These are phyloP conservation scores for Helicoverpa assulta DNA, from an alignment of 2,888 invertebrate species.

Conservation along the genomic window DNA sequence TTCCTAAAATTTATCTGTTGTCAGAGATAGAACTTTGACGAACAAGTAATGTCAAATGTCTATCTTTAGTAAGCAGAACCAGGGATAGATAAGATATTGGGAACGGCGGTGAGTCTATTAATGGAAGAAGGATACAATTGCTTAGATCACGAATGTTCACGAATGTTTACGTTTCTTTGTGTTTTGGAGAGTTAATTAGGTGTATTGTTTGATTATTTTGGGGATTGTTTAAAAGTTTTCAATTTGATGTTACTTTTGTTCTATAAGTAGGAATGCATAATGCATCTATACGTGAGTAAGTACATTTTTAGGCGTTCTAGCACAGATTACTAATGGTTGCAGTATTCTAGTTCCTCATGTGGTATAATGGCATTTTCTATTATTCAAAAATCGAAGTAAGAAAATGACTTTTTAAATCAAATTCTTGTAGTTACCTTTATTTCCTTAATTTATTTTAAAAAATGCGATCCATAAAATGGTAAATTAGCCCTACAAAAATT, in stretches of 20 bases:
- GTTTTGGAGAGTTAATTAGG: constrained; percentile 17
- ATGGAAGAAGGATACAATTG: constrained; percentile 28
- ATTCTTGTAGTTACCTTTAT: no score
- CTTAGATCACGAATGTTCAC: constrained; percentile 32
- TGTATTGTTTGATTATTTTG: not conserved
- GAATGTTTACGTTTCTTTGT: constrained; percentile 26
- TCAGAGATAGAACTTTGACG: no score
- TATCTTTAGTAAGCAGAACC: no score
- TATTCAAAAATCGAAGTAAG: no score
- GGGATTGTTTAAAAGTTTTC: not conserved
- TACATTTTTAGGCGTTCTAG: not conserved
- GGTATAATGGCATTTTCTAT: no score
- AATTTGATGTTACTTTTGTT: not conserved
- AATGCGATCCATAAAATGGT: not conserved
- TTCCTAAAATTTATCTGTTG: no score
- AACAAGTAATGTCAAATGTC: no score
- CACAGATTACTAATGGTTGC: no score
- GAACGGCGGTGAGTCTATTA: constrained; percentile 2
- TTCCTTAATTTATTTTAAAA: not conserved
- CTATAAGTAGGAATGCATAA: no score
- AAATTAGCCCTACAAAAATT: constrained; percentile 7
- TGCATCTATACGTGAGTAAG: not conserved
- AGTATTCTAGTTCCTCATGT: no score
- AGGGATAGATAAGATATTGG: no score
- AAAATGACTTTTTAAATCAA: no score